Evolutionary conservation across 2,797 vertebrate genomes (phyloP), one percentile per base, ranked within the genome.

Genomic region (Eulemur rubriventer): DNA sequence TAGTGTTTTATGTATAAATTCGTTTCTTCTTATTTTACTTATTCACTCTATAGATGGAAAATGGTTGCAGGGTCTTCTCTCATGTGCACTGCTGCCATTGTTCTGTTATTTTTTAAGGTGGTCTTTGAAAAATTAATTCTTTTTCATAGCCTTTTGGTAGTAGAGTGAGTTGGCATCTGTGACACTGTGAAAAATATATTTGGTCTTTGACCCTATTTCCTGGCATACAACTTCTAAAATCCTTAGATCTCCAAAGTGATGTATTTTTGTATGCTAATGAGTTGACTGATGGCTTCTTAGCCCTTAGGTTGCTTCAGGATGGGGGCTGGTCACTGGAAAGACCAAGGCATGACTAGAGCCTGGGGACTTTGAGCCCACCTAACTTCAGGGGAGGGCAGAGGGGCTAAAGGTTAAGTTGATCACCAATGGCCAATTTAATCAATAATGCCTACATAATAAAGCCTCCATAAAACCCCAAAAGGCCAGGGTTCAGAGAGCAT

Each of bases 101-200:
- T 87, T 72, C 70, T 80, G 41, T 72, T 6, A 43, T 10, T 69
- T 85, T 80, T 83, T 30, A 87, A 91, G 55, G 12, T 93, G 48
- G 26, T 75, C 48, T 96, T 94, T 52, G 59, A 93, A 89, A 95
- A 94, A 28, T 24, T 88, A 72, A 9, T 55, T 30, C 43, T 43
- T 81, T 61, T 92, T 73, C 85, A 69, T 72, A 76, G 28, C 1
- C 61, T 94, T 93, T 72, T 59, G 30, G 46, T 76, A 91, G 50
- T 72, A 91, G 6, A 90, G 1, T 63, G 9, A 67, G 16, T 70
- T 95, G 65, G 28, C 41, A 80, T 70, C 75, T 79, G 50, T 55
- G n/a, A 79, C 24, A 38, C 73, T 79, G 73, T 22, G 33, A 78
- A 78, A 35, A 22, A 55, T 4, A 26, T n/a, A 35, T 22, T 26